These are phyloP conservation scores for Lasiurus cinereus DNA, from an alignment of 2,113 vertebrate genomes.

Conservation along the genomic window DNA sequence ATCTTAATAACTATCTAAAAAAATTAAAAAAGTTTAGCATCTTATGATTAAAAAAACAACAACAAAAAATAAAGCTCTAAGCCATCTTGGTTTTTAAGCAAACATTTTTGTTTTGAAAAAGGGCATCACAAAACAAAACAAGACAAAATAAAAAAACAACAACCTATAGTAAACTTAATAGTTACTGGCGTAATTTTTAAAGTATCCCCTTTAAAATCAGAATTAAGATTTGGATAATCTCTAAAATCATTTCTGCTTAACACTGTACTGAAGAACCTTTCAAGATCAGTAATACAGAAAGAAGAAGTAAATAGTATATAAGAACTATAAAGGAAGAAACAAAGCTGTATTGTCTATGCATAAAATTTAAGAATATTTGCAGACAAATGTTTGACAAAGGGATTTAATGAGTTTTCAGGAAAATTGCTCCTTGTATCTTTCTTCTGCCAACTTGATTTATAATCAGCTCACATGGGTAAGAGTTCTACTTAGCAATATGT, in stretches of 20 bases:
- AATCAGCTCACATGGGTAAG: not conserved
- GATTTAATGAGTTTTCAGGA: not conserved
- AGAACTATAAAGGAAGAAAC: not conserved
- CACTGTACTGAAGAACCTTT: not conserved
- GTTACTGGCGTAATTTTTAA: not conserved
- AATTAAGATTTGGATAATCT: not conserved
- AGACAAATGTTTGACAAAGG: not conserved
- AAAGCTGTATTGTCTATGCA: not conserved
- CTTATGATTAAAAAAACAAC: not conserved
- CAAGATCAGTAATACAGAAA: not conserved
- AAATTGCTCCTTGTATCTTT: not conserved
- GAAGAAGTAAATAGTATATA: not conserved
- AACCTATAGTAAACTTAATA: not conserved
- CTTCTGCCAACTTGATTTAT: not conserved
- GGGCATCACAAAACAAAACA: not conserved
- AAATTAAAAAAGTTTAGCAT: not conserved
- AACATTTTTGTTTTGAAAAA: constrained; percentile 34
- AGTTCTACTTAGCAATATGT: not conserved
- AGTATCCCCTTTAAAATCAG: constrained; percentile 1
- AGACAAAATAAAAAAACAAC: not conserved
- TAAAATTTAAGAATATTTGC: not conserved
- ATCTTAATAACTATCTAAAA: not conserved
- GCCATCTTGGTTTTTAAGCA: constrained; percentile 7
- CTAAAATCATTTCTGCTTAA: not conserved
- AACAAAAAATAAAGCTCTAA: not conserved